Conservation (phyloP, 2,888 invertebrate species). For the Argyra leucocephala region DNA sequence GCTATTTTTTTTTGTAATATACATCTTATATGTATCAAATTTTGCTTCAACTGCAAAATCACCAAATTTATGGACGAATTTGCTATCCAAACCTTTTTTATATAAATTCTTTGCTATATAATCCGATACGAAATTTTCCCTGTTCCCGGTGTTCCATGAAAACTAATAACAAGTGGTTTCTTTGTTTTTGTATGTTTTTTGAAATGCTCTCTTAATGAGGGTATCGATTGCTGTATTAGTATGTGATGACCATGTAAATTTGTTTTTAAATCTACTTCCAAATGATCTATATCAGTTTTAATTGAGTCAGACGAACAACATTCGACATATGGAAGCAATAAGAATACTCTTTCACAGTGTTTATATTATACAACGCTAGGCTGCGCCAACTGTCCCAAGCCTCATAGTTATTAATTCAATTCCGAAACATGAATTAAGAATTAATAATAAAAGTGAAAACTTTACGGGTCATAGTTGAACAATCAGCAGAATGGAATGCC, state of each 20-base stretch:
- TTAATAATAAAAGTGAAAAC: neutral
- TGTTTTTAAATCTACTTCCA: constrained; percentile 44
- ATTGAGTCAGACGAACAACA: constrained; percentile 52
- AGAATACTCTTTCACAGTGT: constrained; percentile 29
- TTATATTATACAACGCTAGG: constrained; percentile 26
- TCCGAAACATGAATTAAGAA: neutral
- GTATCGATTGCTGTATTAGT: constrained; percentile 57
- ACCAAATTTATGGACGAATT: constrained; percentile 71
- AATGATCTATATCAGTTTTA: constrained; percentile 46
- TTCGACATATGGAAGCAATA: constrained; percentile 45
- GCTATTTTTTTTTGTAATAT: constrained; percentile 51
- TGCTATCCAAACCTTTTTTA: constrained; percentile 59
- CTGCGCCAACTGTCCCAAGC: constrained; percentile 24
- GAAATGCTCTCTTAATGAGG: constrained; percentile 58
- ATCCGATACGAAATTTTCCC: constrained; percentile 83
- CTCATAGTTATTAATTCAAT: constrained; percentile 33
- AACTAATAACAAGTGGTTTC: constrained; percentile 83
- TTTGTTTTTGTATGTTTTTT: constrained; percentile 37
- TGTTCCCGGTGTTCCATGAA: constrained; percentile 89
- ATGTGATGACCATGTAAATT: constrained; percentile 74
- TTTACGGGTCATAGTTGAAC: no score
- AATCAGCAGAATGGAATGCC: no score
- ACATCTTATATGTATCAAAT: constrained; percentile 36
- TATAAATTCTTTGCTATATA: constrained; percentile 66
- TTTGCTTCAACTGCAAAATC: constrained; percentile 61